phyloP scores from a whole-genome alignment of 92 coral and sea anemone species.

The Bergia puertoricense region DNA sequence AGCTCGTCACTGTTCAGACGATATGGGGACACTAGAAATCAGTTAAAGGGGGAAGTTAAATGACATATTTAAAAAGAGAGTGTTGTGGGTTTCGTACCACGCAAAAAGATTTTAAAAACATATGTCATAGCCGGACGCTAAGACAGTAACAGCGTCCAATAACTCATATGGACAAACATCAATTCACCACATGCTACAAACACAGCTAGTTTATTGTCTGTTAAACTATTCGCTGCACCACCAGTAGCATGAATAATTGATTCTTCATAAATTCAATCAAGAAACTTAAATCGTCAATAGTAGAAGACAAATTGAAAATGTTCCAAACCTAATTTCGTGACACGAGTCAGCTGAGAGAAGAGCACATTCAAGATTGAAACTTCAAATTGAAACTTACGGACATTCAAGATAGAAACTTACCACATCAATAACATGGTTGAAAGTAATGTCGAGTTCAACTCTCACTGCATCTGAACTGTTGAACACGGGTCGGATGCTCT shows the following conservation, averaged over 20 bases:
- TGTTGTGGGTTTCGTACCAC: neutral
- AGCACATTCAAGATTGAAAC: neutral
- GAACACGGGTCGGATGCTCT: constrained; percentile 68
- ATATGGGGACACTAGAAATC: no score
- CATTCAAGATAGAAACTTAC: constrained; percentile 43
- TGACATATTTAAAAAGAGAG: no score
- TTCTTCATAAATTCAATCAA: neutral
- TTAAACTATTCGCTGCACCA: neutral
- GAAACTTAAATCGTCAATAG: neutral
- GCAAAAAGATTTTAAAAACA: neutral
- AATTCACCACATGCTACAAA: neutral
- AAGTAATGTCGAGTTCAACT: constrained; percentile 75
- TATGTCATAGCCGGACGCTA: no score
- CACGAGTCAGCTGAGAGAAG: neutral
- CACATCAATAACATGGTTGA: constrained; percentile 83
- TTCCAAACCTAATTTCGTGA: neutral
- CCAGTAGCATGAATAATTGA: neutral
- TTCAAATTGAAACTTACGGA: no score
- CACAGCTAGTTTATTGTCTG: neutral
- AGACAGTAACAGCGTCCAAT: neutral
- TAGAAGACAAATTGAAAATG: neutral
- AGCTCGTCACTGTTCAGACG: neutral
- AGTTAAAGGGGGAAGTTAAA: neutral
- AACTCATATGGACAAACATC: neutral
- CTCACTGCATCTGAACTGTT: constrained; percentile 55